phyloP scores from a whole-genome alignment of 2,113 vertebrate genomes.

The Rhineura floridana region DNA sequence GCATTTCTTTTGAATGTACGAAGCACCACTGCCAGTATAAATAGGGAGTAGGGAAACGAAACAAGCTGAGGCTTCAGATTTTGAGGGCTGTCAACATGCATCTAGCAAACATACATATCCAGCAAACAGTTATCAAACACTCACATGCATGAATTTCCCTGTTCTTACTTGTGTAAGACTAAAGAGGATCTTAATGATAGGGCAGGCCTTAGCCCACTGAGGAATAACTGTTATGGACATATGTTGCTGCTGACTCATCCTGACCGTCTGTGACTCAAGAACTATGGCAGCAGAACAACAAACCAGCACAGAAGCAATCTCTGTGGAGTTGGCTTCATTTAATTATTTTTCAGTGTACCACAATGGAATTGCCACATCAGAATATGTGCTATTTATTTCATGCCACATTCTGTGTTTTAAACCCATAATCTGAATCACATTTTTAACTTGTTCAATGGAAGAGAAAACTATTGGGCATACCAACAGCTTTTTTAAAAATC shows the following conservation, averaged over 20 bases:
- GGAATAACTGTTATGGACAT: constrained; percentile 48
- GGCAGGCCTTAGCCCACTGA: constrained; percentile 37
- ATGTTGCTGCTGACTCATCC: constrained; percentile 30
- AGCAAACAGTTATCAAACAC: background rate
- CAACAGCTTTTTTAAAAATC: constrained; percentile 37
- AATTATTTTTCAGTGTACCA: constrained; percentile 41
- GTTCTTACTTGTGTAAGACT: constrained; percentile 36
- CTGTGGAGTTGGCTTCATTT: constrained; percentile 42
- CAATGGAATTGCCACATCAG: constrained; percentile 14
- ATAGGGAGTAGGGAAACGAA: background rate
- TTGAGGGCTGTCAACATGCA: no score
- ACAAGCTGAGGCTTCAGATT: background rate
- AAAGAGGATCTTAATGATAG: constrained; percentile 9
- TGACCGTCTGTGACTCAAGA: constrained; percentile 23
- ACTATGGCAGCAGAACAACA: constrained; percentile 50
- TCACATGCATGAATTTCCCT: constrained; percentile 24
- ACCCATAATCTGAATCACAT: constrained; percentile 47
- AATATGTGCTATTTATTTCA: constrained; percentile 61
- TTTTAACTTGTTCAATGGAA: constrained; percentile 41
- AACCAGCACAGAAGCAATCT: constrained; percentile 56
- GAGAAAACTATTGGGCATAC: constrained; percentile 10
- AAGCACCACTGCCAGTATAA: background rate
- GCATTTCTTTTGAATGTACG: background rate
- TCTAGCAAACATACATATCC: background rate
- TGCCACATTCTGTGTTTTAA: constrained; percentile 52